Base-by-base conservation (phyloP, 2,888 invertebrate genomes). In the Hydropsyche betteni region DNA sequence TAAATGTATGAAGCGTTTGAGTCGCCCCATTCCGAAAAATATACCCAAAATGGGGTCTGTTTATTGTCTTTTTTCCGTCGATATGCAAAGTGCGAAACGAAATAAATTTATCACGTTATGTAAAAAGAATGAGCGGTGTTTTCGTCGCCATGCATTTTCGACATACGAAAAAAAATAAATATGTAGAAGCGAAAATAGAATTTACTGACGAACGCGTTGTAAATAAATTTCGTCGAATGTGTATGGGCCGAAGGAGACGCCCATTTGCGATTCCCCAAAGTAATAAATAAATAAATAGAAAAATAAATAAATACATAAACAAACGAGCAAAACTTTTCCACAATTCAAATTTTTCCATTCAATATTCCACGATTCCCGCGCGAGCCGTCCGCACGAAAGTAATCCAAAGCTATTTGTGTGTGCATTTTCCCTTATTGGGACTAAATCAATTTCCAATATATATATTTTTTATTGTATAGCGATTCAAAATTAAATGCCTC, bases 291-390 rank as follows among this genome's bases (percentile, higher is more conserved):
- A 55, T 55, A 55, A 55, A 55, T 55, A 55, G 16, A 55, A 5
- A 55, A 55, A 55, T 55, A 64, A 64, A 64, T 64, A 64, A 64
- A 64, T 61, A 61, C 16, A 61, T 36, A 64, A 64, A 36, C 44
- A 44, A 64, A 55, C 55, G 55, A 16, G 55, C 16, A 6, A 44
- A 44, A 16, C 64, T 34, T n/a, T 24, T 34, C 33, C 61, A 64
- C 64, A 33, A 64, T 64, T 64, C 64, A 64, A 64, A 64, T 64
- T 64, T 64, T 64, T 61, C 64, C 64, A 10, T 64, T 64, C 64
- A 64, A 64, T 44, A 44, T 64, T 64, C 5, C 0, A 12, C 64
- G 64, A 64, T 36, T 34, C 36, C 64, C 34, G 8, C 24, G 34
- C 12, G 64, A n/a, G 1, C 33, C 24, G 24, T 16, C 16, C 61